Percentiles rank a stretch among this genome's conserved stretches.
phyloP scores from a whole-genome alignment of 2,797 vertebrate species.

The Hemibagrus guttatus region DNA sequence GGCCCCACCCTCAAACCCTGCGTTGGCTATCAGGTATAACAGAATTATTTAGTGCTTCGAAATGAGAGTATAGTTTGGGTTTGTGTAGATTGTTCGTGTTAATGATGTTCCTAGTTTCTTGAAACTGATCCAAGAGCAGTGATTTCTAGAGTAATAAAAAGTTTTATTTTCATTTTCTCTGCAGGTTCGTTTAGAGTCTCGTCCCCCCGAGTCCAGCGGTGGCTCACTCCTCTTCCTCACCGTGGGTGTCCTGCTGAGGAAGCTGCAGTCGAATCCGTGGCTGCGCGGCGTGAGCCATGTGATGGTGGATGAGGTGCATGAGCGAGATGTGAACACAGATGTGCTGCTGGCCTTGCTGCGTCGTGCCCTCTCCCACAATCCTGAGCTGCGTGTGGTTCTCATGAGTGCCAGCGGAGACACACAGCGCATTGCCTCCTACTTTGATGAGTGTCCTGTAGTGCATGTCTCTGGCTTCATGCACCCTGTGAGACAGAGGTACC shows the following conservation, averaged over 20 bases:
- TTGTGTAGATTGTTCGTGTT: neutral
- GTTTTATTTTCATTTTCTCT: neutral
- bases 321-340: constrained; percentile 95
- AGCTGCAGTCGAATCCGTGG: constrained; percentile 88
- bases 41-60: neutral
- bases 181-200: constrained; percentile 91
- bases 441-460: constrained; percentile 85
- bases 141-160: neutral
- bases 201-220: constrained; percentile 82
- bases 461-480: constrained; percentile 95
- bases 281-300: constrained; percentile 92
- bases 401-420: constrained; percentile 97
- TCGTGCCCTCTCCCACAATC: constrained; percentile 80
- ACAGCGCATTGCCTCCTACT: constrained; percentile 84
- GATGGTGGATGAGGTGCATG: constrained; percentile 95
- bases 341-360: constrained; percentile 92
- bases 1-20: constrained; percentile 82
- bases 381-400: constrained; percentile 83
- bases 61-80: neutral
- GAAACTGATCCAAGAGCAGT: neutral
- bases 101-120: neutral
- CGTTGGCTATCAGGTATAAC: constrained; percentile 90
- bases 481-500: constrained; percentile 84
- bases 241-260: constrained; percentile 88
- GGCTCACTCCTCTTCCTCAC: constrained; percentile 96